Evolutionary conservation across 2,797 vertebrate genomes (phyloP), one percentile per base, ranked within the genome.

Genomic region (Odontamblyopus lacepedii): DNA sequence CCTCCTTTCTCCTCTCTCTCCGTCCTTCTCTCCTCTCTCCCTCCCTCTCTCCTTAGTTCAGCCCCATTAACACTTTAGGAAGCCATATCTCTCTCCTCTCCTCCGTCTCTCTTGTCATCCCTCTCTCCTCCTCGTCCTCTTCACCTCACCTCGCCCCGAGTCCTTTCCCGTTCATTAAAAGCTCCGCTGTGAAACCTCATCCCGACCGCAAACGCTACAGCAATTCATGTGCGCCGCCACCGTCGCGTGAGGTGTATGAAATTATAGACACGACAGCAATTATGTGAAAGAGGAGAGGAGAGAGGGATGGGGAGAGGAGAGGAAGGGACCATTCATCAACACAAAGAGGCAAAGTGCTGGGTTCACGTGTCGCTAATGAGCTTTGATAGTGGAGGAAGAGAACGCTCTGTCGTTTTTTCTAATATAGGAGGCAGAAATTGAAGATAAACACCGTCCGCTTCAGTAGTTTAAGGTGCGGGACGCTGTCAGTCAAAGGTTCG

Each of bases 231-330:
- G 29, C 35, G 7, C 35, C 1, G 35, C 35, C 35, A 7, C 32
- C 44, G 60, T 41, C 57, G 73, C 80, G 77, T 71, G 77, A 80
- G 78, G 73, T 73, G 75, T 77, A 78, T 77, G 78, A 83, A 80
- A 84, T 84, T 73, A 81, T 83, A 81, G 78, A 78, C 79, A 76
- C 76, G 65, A 56, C 13, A 65, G 74, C 75, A 81, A 87, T 83
- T 87, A 83, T 70, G 70, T 66, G 80, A 75, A 85, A 85, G 74
- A 75, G 68, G 81, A 85, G 85, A 71, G 82, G 73, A 38, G 35
- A 9, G 35, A 38, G 35, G 35, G 35, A 38, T 38, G 35, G 80
- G 74, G 83, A 85, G 74, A 76, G 70, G 81, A 85, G 77, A 77
- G 81, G 76, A 84, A 75, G 71, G 72, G 71, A 66, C 76, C 74